Conservation (phyloP, 2,797 vertebrate genomes). For the Epinephelus malabaricus region DNA sequence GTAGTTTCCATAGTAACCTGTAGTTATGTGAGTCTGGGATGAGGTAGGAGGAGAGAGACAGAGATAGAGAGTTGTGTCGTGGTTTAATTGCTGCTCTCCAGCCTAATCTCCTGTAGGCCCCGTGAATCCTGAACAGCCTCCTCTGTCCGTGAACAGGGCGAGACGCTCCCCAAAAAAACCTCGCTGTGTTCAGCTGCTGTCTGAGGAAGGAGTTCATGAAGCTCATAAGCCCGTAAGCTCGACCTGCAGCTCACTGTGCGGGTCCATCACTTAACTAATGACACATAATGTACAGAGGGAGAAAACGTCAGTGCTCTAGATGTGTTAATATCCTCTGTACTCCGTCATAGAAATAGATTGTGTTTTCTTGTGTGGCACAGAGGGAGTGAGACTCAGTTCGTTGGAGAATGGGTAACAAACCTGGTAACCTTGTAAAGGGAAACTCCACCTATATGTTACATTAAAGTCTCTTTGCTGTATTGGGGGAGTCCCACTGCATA, state of each 20-base stretch:
- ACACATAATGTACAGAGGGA: constrained; percentile 6
- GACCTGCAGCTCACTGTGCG: background rate
- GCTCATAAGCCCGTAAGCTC: background rate
- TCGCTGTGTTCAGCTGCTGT: background rate
- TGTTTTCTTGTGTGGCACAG: too few species aligned
- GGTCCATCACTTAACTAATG: background rate
- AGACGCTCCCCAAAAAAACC: constrained; percentile 3
- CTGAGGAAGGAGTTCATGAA: constrained; percentile 22
- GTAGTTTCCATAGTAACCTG: constrained; percentile 77
- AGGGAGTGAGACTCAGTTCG: too few species aligned
- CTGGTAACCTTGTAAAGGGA: too few species aligned
- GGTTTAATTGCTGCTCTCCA: constrained; percentile 66
- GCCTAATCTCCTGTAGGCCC: constrained; percentile 59
- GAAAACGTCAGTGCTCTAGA: background rate
- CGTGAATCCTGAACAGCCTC: constrained; percentile 48
- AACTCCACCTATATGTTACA: too few species aligned
- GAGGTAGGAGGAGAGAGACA: constrained; percentile 38
- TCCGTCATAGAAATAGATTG: too few species aligned
- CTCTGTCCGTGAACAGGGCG: constrained; percentile 9
- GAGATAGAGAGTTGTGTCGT: constrained; percentile 51
- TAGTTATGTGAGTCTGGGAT: constrained; percentile 54
- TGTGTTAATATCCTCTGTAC: too few species aligned
- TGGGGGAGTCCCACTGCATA: too few species aligned
- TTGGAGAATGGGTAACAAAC: too few species aligned
- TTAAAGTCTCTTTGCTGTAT: too few species aligned